phyloP scores from a whole-genome alignment of 2,797 vertebrate species.

The Arnoldichthys spilopterus region DNA sequence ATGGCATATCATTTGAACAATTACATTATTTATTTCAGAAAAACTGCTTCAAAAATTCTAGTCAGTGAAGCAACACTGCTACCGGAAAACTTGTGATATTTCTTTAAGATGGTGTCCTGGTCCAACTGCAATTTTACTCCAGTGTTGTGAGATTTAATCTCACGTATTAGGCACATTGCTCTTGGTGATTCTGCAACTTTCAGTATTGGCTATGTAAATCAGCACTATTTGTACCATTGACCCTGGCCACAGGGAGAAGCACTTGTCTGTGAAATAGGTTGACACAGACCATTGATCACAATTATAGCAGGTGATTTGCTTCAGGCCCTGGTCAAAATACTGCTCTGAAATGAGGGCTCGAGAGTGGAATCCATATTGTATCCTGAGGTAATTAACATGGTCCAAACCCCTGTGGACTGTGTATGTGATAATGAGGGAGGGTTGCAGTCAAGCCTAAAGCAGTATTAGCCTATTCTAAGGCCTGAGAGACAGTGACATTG shows the following conservation, averaged over 20 bases:
- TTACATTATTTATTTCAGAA: not conserved
- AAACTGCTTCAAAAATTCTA: not conserved
- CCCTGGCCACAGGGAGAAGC: conserved; percentile 71
- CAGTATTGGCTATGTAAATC: conserved; percentile 83
- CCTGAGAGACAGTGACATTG: conserved; percentile 10
- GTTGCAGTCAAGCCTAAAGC: conserved; percentile 42
- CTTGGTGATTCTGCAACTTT: conserved; percentile 71
- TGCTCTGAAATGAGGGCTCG: conserved; percentile 50
- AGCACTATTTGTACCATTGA: conserved; percentile 74
- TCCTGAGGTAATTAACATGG: conserved; percentile 60
- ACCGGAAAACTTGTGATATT: conserved; percentile 31
- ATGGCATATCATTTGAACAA: too few relatives aligned
- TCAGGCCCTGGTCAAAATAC: conserved; percentile 68
- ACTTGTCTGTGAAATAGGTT: conserved; percentile 84
- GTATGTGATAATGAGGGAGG: conserved; percentile 55
- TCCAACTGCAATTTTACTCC: conserved; percentile 55
- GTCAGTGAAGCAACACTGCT: conserved; percentile 1
- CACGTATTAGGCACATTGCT: conserved; percentile 71
- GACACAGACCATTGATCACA: conserved; percentile 79
- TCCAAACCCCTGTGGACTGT: conserved; percentile 40
- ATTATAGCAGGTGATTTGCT: conserved; percentile 78
- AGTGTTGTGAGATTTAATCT: conserved; percentile 77
- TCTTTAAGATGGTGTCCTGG: conserved; percentile 12
- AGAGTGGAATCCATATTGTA: conserved; percentile 58
- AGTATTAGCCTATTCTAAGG: conserved; percentile 29